Conservation (phyloP, 2,888 invertebrate species). For the Sphaerophoria taeniata region DNA sequence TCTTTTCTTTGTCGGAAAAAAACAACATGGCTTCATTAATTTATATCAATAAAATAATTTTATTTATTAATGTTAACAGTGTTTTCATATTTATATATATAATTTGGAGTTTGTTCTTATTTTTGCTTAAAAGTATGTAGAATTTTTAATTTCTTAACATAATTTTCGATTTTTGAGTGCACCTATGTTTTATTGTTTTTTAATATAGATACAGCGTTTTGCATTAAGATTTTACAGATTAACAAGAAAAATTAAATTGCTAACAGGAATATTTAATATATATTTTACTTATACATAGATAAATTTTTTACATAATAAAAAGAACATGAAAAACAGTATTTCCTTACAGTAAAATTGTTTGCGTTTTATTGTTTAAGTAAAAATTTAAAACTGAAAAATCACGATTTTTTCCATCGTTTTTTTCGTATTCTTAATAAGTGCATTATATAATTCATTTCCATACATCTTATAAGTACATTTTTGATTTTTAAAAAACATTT, state of each 20-base stretch:
- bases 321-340: neutral
- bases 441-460: constrained; percentile 20
- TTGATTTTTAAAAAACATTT: constrained; percentile 16
- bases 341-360: constrained; percentile 1
- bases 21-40: neutral
- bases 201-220: constrained; percentile 14
- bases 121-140: constrained; percentile 1
- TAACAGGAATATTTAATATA: no score
- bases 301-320: no score
- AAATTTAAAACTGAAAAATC: no score
- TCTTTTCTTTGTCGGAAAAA: neutral
- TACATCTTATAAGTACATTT: constrained; percentile 3
- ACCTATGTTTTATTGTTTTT: neutral
- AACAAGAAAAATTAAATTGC: no score
- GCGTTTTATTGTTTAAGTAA: neutral
- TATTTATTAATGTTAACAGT: constrained; percentile 66
- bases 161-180: neutral
- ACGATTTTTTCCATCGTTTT: neutral
- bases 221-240: neutral
- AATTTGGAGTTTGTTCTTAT: constrained; percentile 68
- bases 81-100: constrained; percentile 47
- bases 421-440: constrained; percentile 26
- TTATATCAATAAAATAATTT: constrained; percentile 67
- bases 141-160: neutral
- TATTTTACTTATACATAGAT: no score